Base-by-base conservation (phyloP, 23 tunicate species). In the Styela plicata region DNA sequence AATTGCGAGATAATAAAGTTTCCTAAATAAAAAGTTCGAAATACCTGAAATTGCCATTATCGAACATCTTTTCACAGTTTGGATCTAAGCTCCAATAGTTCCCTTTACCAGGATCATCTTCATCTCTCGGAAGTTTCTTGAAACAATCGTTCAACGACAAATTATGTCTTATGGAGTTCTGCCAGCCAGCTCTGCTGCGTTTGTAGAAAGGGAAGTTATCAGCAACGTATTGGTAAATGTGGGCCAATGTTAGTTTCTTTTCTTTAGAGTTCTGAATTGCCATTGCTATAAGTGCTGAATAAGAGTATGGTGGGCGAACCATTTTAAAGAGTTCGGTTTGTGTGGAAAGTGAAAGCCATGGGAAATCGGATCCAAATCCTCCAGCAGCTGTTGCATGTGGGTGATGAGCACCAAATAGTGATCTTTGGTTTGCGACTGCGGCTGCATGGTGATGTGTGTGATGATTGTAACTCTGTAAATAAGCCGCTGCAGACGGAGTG, bases 31-130 rank as follows among this genome's bases (percentile, higher is more conserved):
- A n/a, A n/a, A n/a, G n/a, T n/a, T n/a, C n/a, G n/a, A n/a, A 44
- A 52, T 64, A 94, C 98, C 98, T 86, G 87, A 94, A 94, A 61
- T 94, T 94, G 65, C 98, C 98, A 83, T 94, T 94, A 88, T 94
- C 98, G 69, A 94, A 94, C 98, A 94, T 94, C 70, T 94, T 94
- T 69, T 94, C 98, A 62, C 98, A 94, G 88, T 94, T 94, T 27
- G 94, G 98, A 74, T 94, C 98, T 16, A 94, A 88, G 34, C 87
- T 84, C 98, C 98, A 94, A 74, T 94, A 94, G 69, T 94, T 94
- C 52, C 98, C 98, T 44, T 94, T 94, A 20, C 98, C 98, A 2
- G 98, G 98, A 57, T 94, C 98, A 84, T 94, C 94, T 69, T 94
- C 98, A 61, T 94, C 98, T 26, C 98, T 69, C 34, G 98, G 97